These are phyloP conservation scores for Phortica magna DNA, from an alignment of 2,888 invertebrate species.

Conservation along the genomic window DNA sequence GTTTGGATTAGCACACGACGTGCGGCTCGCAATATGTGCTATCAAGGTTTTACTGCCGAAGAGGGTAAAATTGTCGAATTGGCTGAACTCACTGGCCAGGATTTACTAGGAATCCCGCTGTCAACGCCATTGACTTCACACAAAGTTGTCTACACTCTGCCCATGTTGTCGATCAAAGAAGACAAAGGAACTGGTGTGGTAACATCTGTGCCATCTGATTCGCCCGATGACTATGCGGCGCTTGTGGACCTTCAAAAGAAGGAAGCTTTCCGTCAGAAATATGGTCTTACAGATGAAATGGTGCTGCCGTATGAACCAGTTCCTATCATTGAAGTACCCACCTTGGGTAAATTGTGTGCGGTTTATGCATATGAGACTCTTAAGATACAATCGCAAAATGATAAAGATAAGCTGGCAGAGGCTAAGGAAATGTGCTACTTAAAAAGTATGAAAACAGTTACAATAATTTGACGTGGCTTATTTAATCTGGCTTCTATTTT, in stretches of 20 bases:
- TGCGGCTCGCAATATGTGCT: conserved; percentile 96
- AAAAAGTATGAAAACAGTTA: conserved; percentile 58
- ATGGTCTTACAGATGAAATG: conserved; percentile 84
- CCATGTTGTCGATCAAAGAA: conserved; percentile 98
- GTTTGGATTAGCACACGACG: conserved; percentile 92
- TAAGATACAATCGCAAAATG: conserved; percentile 99
- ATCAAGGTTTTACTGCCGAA: conserved; percentile 91
- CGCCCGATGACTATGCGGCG: conserved; percentile 99
- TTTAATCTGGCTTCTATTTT: conserved; percentile 78
- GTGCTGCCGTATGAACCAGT: conserved; percentile 84
- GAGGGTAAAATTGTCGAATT: conserved; percentile 89
- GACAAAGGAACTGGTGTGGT: conserved; percentile 99
- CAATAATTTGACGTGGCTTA: neutral
- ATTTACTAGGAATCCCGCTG: conserved; percentile 90
- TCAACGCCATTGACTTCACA: conserved; percentile 92
- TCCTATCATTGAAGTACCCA: conserved; percentile 95
- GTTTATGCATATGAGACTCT: conserved; percentile 90
- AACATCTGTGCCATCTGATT: conserved; percentile 98
- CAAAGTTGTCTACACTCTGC: conserved; percentile 92
- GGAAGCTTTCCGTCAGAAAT: conserved; percentile 94
- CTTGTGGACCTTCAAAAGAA: conserved; percentile 97
- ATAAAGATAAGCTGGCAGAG: conserved; percentile 93
- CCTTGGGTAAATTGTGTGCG: conserved; percentile 91
- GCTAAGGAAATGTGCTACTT: conserved; percentile 98
- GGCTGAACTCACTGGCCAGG: conserved; percentile 84